Evolutionary conservation across 2,113 vertebrate species (phyloP).

Genomic region (Grallaria varia): DNA sequence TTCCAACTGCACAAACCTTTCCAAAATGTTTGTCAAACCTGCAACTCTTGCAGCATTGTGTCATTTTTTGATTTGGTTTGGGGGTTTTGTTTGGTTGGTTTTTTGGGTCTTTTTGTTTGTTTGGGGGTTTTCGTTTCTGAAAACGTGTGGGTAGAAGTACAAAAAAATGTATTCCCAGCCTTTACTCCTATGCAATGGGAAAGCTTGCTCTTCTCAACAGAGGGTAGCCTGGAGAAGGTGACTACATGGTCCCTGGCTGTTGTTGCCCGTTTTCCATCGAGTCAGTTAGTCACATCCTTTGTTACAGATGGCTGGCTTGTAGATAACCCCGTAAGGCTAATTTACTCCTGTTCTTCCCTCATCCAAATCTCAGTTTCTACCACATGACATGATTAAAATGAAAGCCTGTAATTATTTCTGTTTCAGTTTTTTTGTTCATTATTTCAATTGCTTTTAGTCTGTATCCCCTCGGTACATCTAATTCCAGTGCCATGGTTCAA

Average conservation of each 20-base stretch:
- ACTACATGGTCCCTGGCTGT: not conserved
- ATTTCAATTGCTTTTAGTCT: not conserved
- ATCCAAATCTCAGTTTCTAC: not conserved
- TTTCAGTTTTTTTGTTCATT: not conserved
- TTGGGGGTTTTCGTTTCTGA: not conserved
- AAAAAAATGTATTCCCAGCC: not conserved
- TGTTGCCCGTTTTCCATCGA: not conserved
- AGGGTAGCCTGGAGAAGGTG: not conserved
- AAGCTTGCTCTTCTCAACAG: not conserved
- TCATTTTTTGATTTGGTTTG: not conserved
- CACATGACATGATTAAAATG: not conserved
- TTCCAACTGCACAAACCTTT: not conserved
- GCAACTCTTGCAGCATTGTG: not conserved
- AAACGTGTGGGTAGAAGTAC: not conserved
- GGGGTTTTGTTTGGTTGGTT: not conserved
- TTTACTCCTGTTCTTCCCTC: not conserved
- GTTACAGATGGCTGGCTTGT: not conserved
- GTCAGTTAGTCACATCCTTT: constrained; percentile 6
- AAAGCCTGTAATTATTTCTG: not conserved
- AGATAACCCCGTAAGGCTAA: not conserved
- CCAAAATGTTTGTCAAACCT: not conserved
- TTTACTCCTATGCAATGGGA: not conserved
- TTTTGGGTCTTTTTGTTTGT: not conserved
- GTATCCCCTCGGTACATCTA: not conserved
- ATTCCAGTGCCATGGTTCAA: not conserved